Percentiles rank a stretch among this genome's conserved stretches.
phyloP scores from a whole-genome alignment of 1,140 invertebrate species.

The Periplaneta americana region DNA sequence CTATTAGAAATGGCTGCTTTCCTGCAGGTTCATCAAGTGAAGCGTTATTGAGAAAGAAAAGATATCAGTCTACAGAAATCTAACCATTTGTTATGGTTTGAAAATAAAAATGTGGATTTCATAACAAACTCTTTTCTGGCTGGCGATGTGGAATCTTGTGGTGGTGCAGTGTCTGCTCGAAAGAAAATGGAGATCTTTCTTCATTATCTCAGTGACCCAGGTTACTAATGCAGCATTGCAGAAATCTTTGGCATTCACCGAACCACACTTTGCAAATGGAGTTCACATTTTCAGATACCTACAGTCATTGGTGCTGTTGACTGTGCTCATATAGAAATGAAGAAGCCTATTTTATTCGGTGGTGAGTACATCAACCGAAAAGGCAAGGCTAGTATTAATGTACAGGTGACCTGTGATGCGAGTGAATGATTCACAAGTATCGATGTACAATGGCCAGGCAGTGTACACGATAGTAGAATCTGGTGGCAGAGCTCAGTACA shows the following conservation, averaged over 20 bases:
- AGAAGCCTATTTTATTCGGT: not conserved
- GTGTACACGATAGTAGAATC: slow-evolving; percentile 9
- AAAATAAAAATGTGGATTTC: not conserved
- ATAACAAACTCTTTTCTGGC: not conserved
- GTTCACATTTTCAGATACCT: no score
- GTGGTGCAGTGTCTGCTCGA: not conserved
- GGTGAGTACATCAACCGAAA: not conserved
- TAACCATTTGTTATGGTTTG: not conserved
- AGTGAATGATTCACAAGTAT: slow-evolving; percentile 10
- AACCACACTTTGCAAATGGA: no score
- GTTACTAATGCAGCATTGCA: no score
- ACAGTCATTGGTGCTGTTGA: no score
- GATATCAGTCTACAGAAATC: not conserved
- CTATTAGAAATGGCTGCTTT: slow-evolving; percentile 7
- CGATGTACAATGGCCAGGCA: not conserved
- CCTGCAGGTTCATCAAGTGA: not conserved
- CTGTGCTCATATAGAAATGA: no score
- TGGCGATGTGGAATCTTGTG: not conserved
- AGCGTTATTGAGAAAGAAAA: not conserved
- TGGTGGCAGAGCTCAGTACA: not conserved
- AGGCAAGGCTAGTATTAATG: not conserved
- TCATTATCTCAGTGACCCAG: no score
- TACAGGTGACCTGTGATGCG: slow-evolving; percentile 7
- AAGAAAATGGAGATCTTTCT: not conserved
- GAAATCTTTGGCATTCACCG: no score